Percentiles rank a stretch among this genome's conserved stretches.
Conservation (phyloP, 2,113 vertebrate genomes). For the Ophthalmolycus amberensis region DNA sequence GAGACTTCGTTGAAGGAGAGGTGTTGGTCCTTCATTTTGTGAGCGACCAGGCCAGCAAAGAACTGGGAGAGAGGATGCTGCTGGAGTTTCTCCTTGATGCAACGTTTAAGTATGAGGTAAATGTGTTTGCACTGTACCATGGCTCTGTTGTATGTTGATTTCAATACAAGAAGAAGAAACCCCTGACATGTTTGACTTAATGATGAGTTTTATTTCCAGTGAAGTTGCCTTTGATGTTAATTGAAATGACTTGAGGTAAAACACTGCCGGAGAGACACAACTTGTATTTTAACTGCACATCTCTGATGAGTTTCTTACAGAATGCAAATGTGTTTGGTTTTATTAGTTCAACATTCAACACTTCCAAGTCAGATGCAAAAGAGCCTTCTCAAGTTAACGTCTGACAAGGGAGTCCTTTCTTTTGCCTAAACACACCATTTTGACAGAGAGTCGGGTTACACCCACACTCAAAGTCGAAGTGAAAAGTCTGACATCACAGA, state of each 20-base stretch:
- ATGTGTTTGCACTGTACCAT: background rate
- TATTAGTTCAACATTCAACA: too few species aligned
- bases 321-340: too few species aligned
- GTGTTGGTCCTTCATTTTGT: constrained; percentile 83
- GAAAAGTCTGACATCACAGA: background rate
- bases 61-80: constrained; percentile 86
- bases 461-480: background rate
- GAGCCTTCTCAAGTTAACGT: background rate
- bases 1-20: constrained; percentile 80
- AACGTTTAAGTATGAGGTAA: constrained; percentile 90
- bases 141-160: background rate
- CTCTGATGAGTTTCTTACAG: too few species aligned
- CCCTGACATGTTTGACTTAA: background rate
- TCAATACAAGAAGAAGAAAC: background rate
- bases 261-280: too few species aligned
- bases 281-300: too few species aligned
- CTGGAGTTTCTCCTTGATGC: constrained; percentile 86
- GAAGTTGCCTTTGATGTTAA: background rate
- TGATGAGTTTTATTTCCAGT: background rate
- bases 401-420: background rate
- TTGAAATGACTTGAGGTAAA: background rate
- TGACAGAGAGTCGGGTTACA: background rate
- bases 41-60: constrained; percentile 87
- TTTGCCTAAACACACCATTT: background rate
- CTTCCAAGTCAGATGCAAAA: background rate